A percentile compares a stretch with the other conserved stretches of the same genome.
phyloP scores from a whole-genome alignment of 2,113 vertebrate species.

The Murina feae region DNA sequence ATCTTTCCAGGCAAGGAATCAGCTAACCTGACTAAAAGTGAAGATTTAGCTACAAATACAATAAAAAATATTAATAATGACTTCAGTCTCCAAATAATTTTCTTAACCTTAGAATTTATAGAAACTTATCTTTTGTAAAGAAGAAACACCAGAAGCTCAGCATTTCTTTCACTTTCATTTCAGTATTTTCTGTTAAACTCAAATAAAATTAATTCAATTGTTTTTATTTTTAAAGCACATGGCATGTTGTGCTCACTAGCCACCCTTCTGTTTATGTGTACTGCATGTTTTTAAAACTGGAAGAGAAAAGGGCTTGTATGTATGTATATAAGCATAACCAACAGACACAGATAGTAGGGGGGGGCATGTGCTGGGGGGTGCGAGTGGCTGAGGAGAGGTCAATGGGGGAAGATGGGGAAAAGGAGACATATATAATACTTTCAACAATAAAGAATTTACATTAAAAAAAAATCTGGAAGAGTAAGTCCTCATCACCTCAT shows the following conservation, averaged over 20 bases:
- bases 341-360: too few relatives aligned
- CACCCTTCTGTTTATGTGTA: neutral
- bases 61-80: conserved; percentile 24
- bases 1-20: neutral
- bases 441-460: too few relatives aligned
- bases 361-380: too few relatives aligned
- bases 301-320: neutral
- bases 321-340: too few relatives aligned
- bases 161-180: neutral
- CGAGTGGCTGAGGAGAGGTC: too few relatives aligned
- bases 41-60: neutral
- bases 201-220: conserved; percentile 8
- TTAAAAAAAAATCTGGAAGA: too few relatives aligned
- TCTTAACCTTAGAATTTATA: conserved; percentile 16
- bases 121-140: neutral
- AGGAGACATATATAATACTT: too few relatives aligned
- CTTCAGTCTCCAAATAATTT: neutral
- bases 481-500: neutral
- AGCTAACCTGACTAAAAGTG: neutral
- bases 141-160: conserved; percentile 11
- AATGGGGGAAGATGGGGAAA: too few relatives aligned
- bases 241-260: neutral
- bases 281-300: neutral
- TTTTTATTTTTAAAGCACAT: conserved; percentile 31
- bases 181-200: neutral